Evolutionary conservation across 2,797 vertebrate genomes (phyloP).

Genomic region (Triplophysa bombifrons): DNA sequence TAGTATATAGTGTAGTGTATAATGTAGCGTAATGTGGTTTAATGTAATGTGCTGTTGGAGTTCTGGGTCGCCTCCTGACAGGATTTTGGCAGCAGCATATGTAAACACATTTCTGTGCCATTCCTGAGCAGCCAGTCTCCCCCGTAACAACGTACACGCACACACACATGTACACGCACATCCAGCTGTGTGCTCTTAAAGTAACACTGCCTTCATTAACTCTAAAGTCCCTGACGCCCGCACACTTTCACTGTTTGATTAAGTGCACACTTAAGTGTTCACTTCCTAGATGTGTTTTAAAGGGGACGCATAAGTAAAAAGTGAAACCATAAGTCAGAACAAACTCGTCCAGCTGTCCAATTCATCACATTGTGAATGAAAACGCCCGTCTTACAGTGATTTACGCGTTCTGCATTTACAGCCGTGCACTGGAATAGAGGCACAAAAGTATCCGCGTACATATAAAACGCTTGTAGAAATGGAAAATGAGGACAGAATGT

Average conservation of each 20-base stretch:
- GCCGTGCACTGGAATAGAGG: not conserved
- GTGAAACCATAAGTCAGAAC: slow-evolving; percentile 9
- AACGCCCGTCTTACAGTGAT: not conserved
- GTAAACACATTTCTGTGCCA: slow-evolving; percentile 78
- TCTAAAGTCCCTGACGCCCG: not conserved
- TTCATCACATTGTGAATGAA: not conserved
- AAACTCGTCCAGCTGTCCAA: slow-evolving; percentile 7
- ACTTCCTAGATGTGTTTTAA: slow-evolving; percentile 18
- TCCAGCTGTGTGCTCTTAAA: slow-evolving; percentile 62
- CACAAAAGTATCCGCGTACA: not conserved
- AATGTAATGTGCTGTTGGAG: slow-evolving; percentile 33
- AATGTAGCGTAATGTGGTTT: slow-evolving; percentile 36
- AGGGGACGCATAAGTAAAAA: not conserved
- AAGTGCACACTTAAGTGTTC: slow-evolving; percentile 23
- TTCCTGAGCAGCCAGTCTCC: slow-evolving; percentile 46
- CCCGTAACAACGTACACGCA: slow-evolving; percentile 9
- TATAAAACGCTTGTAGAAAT: not conserved
- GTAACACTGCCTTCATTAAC: slow-evolving; percentile 60
- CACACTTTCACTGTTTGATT: slow-evolving; percentile 2
- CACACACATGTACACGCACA: slow-evolving; percentile 60
- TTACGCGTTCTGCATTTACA: not conserved
- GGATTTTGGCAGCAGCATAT: slow-evolving; percentile 80
- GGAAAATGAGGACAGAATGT: not conserved
- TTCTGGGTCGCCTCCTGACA: slow-evolving; percentile 74
- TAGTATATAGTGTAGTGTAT: slow-evolving; percentile 30